Conservation (phyloP, 2,113 vertebrate species). For the Tachysurus fulvidraco region DNA sequence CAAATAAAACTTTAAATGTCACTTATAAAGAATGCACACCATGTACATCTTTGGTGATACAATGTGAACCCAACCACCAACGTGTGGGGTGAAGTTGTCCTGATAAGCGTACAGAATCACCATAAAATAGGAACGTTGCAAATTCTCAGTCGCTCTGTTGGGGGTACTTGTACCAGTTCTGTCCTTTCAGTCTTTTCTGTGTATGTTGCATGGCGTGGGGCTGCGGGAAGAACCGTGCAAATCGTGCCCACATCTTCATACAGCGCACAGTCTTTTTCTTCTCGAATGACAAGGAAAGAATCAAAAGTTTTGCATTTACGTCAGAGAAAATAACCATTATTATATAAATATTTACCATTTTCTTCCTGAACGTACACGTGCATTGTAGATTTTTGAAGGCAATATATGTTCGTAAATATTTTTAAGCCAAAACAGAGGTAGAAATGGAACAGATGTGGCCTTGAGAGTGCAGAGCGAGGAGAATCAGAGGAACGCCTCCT, state of each 20-base stretch:
- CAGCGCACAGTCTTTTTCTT: constrained; percentile 67
- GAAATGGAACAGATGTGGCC: constrained; percentile 39
- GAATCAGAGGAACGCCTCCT: constrained; percentile 76
- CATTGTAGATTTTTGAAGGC: background rate
- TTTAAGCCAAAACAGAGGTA: constrained; percentile 22
- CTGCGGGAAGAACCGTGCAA: constrained; percentile 74
- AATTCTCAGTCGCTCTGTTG: constrained; percentile 50
- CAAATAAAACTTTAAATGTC: background rate
- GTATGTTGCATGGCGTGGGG: constrained; percentile 73
- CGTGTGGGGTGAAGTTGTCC: constrained; percentile 61
- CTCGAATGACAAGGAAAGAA: constrained; percentile 26
- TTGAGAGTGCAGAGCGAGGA: constrained; percentile 67
- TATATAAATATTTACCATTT: background rate
- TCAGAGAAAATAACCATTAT: background rate
- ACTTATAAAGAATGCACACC: background rate
- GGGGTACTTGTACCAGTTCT: constrained; percentile 49
- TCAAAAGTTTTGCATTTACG: background rate
- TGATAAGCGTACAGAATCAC: constrained; percentile 63
- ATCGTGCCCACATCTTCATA: constrained; percentile 65
- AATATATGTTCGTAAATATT: constrained; percentile 7
- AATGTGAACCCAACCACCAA: constrained; percentile 1
- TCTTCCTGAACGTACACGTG: background rate
- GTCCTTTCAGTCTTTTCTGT: constrained; percentile 65
- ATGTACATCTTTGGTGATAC: background rate
- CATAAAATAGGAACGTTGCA: constrained; percentile 60